phyloP scores from a whole-genome alignment of 2,888 invertebrate genomes.

The Acronicta aceris region DNA sequence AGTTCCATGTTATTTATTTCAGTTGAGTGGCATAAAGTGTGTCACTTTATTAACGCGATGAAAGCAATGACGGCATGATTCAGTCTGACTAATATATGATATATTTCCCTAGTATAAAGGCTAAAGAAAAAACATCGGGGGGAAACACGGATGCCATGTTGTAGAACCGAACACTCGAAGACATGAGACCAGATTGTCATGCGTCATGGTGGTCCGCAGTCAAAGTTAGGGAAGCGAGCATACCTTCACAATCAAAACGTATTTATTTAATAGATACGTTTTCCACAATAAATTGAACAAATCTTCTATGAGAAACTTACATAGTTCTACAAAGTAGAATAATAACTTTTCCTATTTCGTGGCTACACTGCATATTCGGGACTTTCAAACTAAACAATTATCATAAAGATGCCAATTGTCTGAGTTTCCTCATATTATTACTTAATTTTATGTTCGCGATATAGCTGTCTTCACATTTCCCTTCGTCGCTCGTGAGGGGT shows the following conservation, averaged over 20 bases:
- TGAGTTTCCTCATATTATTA: slow-evolving; percentile 16
- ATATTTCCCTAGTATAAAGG: too few species aligned
- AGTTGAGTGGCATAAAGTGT: slow-evolving; percentile 28
- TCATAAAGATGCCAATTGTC: slow-evolving; percentile 6
- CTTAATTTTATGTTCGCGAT: slow-evolving; percentile 11
- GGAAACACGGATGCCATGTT: too few species aligned
- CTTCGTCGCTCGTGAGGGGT: slow-evolving; percentile 28
- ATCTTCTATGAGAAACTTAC: neutral
- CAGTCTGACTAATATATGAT: too few species aligned
- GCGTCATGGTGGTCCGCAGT: too few species aligned
- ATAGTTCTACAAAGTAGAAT: neutral
- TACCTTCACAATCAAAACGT: too few species aligned
- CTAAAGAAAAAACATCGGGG: too few species aligned
- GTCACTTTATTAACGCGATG: neutral
- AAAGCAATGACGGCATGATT: too few species aligned
- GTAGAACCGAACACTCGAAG: too few species aligned
- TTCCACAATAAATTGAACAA: neutral
- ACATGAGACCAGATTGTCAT: too few species aligned
- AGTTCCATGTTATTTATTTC: slow-evolving; percentile 30
- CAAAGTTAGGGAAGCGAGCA: too few species aligned
- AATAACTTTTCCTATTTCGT: neutral
- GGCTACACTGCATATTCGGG: neutral
- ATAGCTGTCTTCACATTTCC: slow-evolving; percentile 12
- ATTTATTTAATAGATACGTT: neutral
- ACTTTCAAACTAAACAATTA: slow-evolving; percentile 10